Percentiles rank a stretch among this genome's conserved stretches.
Conservation (phyloP, 2,113 vertebrate species). For the Steatornis caripensis region DNA sequence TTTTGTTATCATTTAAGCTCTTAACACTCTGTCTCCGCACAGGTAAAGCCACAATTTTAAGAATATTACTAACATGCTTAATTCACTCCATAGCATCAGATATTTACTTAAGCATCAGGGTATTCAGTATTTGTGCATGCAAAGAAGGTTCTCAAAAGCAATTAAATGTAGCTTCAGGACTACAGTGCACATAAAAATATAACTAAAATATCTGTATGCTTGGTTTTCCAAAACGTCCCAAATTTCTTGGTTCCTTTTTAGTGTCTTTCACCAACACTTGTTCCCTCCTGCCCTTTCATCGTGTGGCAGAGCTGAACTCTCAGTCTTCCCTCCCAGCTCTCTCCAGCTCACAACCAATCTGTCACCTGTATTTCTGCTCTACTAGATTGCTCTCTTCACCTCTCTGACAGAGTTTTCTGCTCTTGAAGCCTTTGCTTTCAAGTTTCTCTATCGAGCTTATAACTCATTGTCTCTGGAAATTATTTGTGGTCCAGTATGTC, state of each 20-base stretch:
- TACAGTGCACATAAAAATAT: background rate
- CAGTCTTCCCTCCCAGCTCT: background rate
- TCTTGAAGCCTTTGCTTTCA: background rate
- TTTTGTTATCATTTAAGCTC: background rate
- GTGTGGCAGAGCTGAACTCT: background rate
- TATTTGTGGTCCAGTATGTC: background rate
- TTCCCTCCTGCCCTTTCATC: background rate
- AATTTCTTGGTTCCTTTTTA: background rate
- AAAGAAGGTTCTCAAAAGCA: background rate
- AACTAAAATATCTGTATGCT: accelerated
- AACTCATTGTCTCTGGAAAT: background rate
- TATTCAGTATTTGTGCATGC: background rate
- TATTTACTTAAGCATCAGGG: background rate
- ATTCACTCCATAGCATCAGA: background rate
- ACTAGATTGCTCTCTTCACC: background rate
- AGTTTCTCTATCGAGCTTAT: background rate
- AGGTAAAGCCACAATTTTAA: background rate
- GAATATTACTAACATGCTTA: background rate
- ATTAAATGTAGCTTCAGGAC: background rate
- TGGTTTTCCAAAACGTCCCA: background rate
- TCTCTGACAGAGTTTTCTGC: background rate
- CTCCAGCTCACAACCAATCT: background rate
- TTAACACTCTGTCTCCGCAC: background rate
- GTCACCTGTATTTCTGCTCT: background rate
- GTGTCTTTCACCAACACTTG: background rate